A percentile compares a stretch with the other conserved stretches of the same genome.
phyloP scores from a whole-genome alignment of 2,113 vertebrate species.

The Elephas maximus region DNA sequence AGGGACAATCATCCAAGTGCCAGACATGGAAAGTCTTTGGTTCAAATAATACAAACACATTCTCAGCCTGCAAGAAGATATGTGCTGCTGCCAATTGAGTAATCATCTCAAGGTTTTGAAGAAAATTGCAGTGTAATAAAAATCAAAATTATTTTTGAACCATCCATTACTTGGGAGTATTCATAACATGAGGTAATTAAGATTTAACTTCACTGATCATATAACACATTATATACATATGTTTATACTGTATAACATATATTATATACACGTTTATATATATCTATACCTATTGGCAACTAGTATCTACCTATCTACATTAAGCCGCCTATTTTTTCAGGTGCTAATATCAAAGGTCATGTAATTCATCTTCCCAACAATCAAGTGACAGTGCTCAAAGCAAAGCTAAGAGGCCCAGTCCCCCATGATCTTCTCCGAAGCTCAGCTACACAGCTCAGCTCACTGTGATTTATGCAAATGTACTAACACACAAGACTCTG shows the following conservation, averaged over 20 bases:
- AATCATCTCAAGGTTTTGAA: background rate
- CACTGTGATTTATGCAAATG: background rate
- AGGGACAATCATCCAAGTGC: background rate
- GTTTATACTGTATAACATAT: background rate
- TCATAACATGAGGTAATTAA: background rate
- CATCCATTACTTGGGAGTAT: background rate
- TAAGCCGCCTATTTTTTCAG: background rate
- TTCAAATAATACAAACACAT: background rate
- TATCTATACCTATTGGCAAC: background rate
- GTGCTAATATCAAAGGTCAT: background rate
- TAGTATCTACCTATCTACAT: background rate
- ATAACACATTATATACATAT: background rate
- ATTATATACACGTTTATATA: background rate
- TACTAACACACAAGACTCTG: background rate
- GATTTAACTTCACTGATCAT: background rate
- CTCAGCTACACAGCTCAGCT: background rate
- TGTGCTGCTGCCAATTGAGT: background rate
- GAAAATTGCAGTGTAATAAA: background rate
- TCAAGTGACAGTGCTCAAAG: background rate
- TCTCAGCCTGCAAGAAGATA: background rate
- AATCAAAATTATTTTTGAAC: constrained; percentile 7
- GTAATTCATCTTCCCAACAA: background rate
- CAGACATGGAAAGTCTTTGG: background rate
- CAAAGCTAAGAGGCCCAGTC: background rate
- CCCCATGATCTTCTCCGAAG: background rate